These are phyloP conservation scores for Alloscopus bannaensis DNA, from an alignment of 2,888 invertebrate species.

Conservation along the genomic window DNA sequence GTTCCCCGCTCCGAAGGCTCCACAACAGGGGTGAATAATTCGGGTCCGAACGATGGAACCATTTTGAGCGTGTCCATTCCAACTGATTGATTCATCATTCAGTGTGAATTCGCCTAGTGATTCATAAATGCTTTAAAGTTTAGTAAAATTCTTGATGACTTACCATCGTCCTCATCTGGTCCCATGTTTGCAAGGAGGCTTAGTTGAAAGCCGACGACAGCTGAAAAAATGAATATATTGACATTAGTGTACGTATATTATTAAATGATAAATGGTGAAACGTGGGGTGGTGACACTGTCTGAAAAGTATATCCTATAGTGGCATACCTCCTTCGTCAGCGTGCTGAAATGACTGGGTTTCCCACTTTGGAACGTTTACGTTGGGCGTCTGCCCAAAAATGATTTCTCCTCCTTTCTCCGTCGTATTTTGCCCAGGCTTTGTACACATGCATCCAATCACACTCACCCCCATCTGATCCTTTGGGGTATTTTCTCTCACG, in stretches of 20 bases:
- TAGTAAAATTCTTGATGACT: background rate
- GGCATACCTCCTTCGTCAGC: background rate
- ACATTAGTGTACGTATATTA: too few relatives aligned
- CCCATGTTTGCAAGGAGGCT: background rate
- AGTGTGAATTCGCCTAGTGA: background rate
- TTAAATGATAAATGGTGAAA: too few relatives aligned
- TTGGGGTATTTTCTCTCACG: background rate
- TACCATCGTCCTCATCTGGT: background rate
- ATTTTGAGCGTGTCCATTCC: slow-evolving; percentile 15
- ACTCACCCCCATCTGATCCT: background rate
- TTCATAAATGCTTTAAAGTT: background rate
- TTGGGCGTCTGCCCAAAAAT: background rate
- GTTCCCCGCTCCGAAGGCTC: background rate
- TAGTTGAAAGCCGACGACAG: slow-evolving; percentile 6
- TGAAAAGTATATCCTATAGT: too few relatives aligned
- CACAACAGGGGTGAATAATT: background rate
- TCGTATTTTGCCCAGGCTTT: background rate
- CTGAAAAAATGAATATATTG: too few relatives aligned
- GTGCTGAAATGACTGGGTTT: background rate
- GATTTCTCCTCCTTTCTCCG: slow-evolving; percentile 1
- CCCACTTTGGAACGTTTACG: background rate
- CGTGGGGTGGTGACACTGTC: too few relatives aligned
- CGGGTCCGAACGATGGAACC: background rate
- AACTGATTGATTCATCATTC: background rate
- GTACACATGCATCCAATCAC: slow-evolving; percentile 12